These are phyloP conservation scores for Drosophila merina DNA, from an alignment of 2,888 invertebrate species.

Conservation along the genomic window DNA sequence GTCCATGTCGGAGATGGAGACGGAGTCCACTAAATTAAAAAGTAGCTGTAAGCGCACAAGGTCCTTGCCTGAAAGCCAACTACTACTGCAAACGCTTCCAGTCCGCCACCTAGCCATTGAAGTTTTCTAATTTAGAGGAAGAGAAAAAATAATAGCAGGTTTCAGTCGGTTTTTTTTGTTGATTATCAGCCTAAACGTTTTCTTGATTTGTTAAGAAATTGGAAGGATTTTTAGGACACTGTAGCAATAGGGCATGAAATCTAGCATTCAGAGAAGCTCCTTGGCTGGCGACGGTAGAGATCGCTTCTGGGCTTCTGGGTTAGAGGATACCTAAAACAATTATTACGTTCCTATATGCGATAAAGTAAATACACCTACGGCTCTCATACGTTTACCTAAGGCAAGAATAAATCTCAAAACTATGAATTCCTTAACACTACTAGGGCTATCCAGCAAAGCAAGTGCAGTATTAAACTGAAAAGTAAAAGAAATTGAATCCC, in stretches of 20 bases:
- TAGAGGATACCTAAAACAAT: conserved; percentile 59
- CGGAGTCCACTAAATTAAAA: conserved; percentile 28
- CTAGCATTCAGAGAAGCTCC: neutral
- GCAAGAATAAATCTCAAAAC: conserved; percentile 24
- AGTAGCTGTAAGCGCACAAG: conserved; percentile 38
- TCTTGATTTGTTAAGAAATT: neutral
- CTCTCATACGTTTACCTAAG: conserved; percentile 16
- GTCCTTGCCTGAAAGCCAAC: conserved; percentile 29
- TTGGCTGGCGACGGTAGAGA: conserved; percentile 25
- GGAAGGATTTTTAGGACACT: too few relatives aligned
- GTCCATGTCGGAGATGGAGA: conserved; percentile 14
- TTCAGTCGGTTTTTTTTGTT: conserved; percentile 11
- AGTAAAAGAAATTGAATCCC: conserved; percentile 19
- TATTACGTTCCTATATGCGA: conserved; percentile 81
- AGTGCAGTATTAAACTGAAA: conserved; percentile 61
- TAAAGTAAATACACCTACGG: conserved; percentile 56
- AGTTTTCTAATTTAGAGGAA: neutral
- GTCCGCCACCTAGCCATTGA: conserved; percentile 22
- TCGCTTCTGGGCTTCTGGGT: conserved; percentile 27
- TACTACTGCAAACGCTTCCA: conserved; percentile 18
- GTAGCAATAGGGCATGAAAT: neutral
- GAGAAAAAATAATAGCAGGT: conserved; percentile 1
- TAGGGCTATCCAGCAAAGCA: conserved; percentile 38
- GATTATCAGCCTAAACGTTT: neutral
- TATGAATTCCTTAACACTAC: conserved; percentile 57